Base-by-base conservation (phyloP, 2,113 vertebrate genomes). In the Saguinus imperator region DNA sequence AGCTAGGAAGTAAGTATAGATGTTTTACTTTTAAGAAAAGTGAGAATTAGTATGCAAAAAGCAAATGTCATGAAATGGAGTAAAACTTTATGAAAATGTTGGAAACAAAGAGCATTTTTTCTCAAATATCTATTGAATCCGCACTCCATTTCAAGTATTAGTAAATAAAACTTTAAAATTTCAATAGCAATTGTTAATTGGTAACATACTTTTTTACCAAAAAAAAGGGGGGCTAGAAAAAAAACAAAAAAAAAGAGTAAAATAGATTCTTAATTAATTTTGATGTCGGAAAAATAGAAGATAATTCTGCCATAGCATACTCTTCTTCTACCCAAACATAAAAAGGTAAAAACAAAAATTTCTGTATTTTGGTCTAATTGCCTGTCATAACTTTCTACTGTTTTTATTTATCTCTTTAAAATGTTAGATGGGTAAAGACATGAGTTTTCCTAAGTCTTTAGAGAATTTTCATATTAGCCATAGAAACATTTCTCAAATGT, bases 1-100 rank as follows among this genome's bases (percentile, higher is more conserved):
- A 96, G 92, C 17, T 64, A 73, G 23, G 45, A 89, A 85, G 29
- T 40, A 89, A 43, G 12, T 84, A 58, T 11, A 75, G 27, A 45
- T 32, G 29, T 79, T 91, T 87, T 92, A 35, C 77, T 94, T 87
- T 93, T 89, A 79, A 66, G 89, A 87, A 23, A 16, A 75, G 8
- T 88, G 52, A 90, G 18, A 76, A 21, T 68, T 11, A 58, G 4
- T 1, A 89, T 21, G 32, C 45, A 77, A 87, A 94, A 72, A 1
- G 7, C 1, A 96, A 75, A 16, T 77, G 23, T 13, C 87, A 6
- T 68, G 12, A 95, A 89, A 52, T 89, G 25, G 25, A 94, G 21
- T n/a, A 52, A 57, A 6, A 45, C 4, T 55, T 94, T 76, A 84
- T 83, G 57, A 90, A 64, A 87, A 64, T 89, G 43, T 87, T 58